A percentile compares a stretch with the other conserved stretches of the same genome.
Conservation (phyloP, 2,113 vertebrate genomes). For the Cebidichthys violaceus region DNA sequence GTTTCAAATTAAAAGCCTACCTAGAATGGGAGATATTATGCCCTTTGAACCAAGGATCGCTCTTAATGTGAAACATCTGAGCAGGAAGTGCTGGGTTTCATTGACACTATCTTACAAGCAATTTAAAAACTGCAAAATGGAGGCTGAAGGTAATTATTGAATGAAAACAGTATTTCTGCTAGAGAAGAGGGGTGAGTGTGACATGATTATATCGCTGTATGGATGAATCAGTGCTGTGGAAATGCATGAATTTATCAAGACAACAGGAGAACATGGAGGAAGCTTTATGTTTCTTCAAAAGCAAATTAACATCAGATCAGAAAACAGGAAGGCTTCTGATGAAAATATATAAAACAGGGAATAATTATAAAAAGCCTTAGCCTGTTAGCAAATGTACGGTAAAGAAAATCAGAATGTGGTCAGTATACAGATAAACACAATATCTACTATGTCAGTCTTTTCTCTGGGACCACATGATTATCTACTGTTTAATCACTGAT, state of each 20-base stretch:
- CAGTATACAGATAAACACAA: background rate
- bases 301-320: background rate
- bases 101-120: background rate
- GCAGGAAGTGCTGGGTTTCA: slow-evolving; percentile 20
- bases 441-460: background rate
- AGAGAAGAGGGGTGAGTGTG: background rate
- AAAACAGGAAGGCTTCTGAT: background rate
- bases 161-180: slow-evolving; percentile 9
- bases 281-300: background rate
- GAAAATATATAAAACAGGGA: background rate
- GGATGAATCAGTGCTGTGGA: background rate
- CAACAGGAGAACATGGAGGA: background rate
- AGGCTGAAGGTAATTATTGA: slow-evolving; percentile 12
- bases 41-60: slow-evolving; percentile 8
- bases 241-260: slow-evolving; percentile 10
- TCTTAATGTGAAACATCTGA: slow-evolving; percentile 51
- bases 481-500: background rate
- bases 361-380: background rate
- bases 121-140: slow-evolving; percentile 12
- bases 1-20: slow-evolving; percentile 40
- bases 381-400: background rate
- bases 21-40: background rate
- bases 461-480: background rate
- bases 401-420: background rate
- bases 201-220: background rate